These are phyloP conservation scores for Dipus sagitta DNA, from an alignment of 2,797 vertebrate species.

Conservation along the genomic window DNA sequence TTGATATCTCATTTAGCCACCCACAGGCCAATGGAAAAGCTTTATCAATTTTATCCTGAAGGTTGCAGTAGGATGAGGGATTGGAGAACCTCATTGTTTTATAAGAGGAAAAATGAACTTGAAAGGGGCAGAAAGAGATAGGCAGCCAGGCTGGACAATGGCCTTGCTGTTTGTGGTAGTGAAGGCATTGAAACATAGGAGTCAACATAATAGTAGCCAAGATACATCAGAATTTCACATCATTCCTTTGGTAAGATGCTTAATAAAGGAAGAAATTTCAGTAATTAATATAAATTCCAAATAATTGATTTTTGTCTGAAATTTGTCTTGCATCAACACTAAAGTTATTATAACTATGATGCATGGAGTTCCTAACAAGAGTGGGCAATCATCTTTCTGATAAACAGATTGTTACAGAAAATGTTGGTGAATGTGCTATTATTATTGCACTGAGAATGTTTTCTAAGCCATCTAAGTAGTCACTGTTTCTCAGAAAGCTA, in stretches of 20 bases:
- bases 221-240: neutral
- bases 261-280: neutral
- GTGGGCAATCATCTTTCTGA: neutral
- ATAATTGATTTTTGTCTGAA: conserved; percentile 43
- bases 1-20: neutral
- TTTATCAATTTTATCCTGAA: neutral
- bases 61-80: neutral
- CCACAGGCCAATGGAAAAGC: neutral
- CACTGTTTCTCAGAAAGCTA: neutral
- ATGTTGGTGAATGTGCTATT: neutral
- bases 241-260: neutral
- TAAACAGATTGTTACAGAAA: neutral
- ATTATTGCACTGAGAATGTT: neutral
- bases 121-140: neutral
- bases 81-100: no score
- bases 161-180: neutral
- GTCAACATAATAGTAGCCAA: neutral
- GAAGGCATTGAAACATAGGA: neutral
- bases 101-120: no score
- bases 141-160: neutral
- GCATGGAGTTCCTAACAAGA: neutral
- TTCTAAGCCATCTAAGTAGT: neutral
- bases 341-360: neutral
- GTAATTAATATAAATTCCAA: neutral
- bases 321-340: neutral